Evolutionary conservation across 2,113 vertebrate genomes (phyloP), one percentile per base, ranked within the genome.

Genomic region (Clupea harengus): DNA sequence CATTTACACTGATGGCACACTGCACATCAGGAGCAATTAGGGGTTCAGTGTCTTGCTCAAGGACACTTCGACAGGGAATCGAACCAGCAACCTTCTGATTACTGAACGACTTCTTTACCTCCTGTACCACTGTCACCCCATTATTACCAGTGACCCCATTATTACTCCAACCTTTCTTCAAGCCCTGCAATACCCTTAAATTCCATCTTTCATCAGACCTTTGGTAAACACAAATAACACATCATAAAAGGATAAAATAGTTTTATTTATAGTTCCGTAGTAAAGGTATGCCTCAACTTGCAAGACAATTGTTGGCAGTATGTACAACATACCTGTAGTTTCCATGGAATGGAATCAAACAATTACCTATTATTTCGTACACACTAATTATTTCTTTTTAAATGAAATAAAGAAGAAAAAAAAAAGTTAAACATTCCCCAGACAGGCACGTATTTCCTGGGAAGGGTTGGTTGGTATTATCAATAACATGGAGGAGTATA

Each of bases 261-360:
- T 95, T 97, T 97, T 98, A 97, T 97, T 99, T 97, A 97, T 96
- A 97, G 95, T 97, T 95, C 97, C 94, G 97, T 97, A 97, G 96
- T 97, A 97, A 98, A 98, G 96, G 95, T 95, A 95, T 95, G 97
- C 96, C 96, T 99, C 95, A 98, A 96, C 96, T 98, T 97, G 97
- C 96, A 97, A 97, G 97, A 97, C 96, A 96, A 95, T 95, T 95
- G 90, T 96, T 95, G 95, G 96, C 96, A 97, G 97, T 98, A 98
- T 98, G 97, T 98, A 98, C 97, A 98, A 98, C 97, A 97, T 98
- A 97, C 96, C 95, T 96, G 95, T 96, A 96, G 96, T 95, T 96
- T 98, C 95, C 95, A 95, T 95, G 94, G 96, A 97, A 96, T 96
- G 96, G 96, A 96, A 96, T 95, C 92, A 94, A 96, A 96, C 87